Percentiles rank a stretch among this genome's conserved stretches.
Conservation (phyloP, 2,113 vertebrate genomes). For the Trogon surrucura region DNA sequence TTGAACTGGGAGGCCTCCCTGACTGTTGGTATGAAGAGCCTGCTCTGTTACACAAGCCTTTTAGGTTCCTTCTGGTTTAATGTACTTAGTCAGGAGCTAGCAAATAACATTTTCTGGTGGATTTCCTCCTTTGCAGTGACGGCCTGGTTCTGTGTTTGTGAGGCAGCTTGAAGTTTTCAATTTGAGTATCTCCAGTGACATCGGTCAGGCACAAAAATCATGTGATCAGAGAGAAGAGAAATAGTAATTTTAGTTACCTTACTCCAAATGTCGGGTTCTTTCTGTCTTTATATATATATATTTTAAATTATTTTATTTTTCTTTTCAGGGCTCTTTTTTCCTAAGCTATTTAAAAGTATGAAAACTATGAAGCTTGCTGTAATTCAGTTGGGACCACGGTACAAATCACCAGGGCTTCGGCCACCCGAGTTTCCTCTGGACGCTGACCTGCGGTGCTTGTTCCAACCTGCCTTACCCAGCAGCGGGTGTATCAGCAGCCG, state of each 20-base stretch:
- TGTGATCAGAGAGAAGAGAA: neutral
- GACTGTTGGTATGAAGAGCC: neutral
- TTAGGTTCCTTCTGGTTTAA: neutral
- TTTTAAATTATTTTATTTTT: neutral
- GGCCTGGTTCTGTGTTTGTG: neutral
- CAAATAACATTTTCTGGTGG: neutral
- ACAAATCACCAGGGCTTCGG: neutral
- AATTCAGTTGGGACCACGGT: neutral
- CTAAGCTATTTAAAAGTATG: neutral
- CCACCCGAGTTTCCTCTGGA: neutral
- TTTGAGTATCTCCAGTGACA: neutral
- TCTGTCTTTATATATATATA: neutral
- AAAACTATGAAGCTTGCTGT: neutral
- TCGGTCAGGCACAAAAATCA: neutral
- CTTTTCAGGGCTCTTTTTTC: neutral
- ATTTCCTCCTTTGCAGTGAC: neutral
- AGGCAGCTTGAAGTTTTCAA: accelerated
- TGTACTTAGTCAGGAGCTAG: neutral
- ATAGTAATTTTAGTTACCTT: neutral
- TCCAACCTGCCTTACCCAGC: neutral
- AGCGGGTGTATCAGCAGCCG: neutral
- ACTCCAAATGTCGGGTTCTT: neutral
- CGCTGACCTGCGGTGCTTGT: neutral
- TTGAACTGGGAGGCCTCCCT: neutral
- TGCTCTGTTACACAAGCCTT: neutral